These are phyloP conservation scores for Drosophila hamatofila DNA, from an alignment of 2,888 invertebrate species.

Conservation along the genomic window DNA sequence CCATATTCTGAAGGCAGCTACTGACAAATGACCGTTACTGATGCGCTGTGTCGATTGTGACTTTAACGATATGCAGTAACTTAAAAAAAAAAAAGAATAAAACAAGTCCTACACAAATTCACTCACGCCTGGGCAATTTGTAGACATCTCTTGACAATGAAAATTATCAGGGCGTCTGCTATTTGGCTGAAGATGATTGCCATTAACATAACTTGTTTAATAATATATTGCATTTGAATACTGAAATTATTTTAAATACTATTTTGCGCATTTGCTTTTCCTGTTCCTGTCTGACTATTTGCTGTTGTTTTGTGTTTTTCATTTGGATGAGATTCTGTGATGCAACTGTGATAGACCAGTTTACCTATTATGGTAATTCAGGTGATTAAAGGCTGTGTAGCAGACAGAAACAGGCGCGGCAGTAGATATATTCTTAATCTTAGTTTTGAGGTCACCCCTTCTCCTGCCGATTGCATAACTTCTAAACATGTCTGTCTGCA, in stretches of 20 bases:
- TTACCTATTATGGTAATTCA: background rate
- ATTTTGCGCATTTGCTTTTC: constrained; percentile 4
- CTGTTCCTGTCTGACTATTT: constrained; percentile 20
- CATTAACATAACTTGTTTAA: constrained; percentile 64
- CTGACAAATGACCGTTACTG: background rate
- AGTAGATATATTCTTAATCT: background rate
- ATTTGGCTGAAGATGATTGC: constrained; percentile 42
- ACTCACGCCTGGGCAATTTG: constrained; percentile 36
- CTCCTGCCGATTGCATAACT: background rate
- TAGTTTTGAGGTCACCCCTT: too few relatives aligned
- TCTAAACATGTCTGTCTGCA: background rate
- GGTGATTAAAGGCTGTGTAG: background rate
- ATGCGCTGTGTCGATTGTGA: background rate
- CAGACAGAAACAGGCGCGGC: background rate
- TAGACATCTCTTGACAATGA: constrained; percentile 31
- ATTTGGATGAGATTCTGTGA: background rate
- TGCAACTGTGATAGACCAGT: background rate
- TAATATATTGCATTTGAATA: constrained; percentile 19
- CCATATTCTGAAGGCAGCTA: background rate
- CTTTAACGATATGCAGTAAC: constrained; percentile 5
- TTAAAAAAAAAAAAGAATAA: background rate
- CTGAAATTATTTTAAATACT: background rate
- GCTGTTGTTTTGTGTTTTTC: background rate
- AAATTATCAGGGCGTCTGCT: constrained; percentile 19
- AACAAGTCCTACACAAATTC: background rate